A percentile compares a stretch with the other conserved stretches of the same genome.
Evolutionary conservation across 2,113 vertebrate genomes (phyloP).

Genomic region (Crocuta crocuta): DNA sequence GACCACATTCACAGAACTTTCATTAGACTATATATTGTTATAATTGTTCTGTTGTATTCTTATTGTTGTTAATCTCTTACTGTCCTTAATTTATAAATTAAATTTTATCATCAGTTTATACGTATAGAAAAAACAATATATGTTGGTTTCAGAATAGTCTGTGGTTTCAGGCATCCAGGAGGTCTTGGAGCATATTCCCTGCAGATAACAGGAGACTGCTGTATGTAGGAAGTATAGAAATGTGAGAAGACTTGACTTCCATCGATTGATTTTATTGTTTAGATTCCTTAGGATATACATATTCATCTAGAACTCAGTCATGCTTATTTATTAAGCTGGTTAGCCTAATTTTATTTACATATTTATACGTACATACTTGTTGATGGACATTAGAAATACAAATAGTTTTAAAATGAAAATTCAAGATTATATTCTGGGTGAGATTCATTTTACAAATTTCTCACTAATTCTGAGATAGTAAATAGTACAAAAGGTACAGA

Average conservation of each 20-base stretch:
- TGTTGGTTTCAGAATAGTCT: neutral
- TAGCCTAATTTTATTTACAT: constrained; percentile 25
- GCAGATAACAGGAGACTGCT: neutral
- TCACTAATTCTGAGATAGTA: neutral
- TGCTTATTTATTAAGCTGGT: neutral
- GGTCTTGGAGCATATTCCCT: neutral
- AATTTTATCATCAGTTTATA: neutral
- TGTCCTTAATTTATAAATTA: neutral
- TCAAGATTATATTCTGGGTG: neutral
- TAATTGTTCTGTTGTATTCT: neutral
- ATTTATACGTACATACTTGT: neutral
- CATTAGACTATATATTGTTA: neutral
- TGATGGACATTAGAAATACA: neutral
- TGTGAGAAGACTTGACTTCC: neutral
- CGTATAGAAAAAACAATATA: neutral
- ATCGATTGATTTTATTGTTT: constrained; percentile 2
- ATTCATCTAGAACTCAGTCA: constrained; percentile 17
- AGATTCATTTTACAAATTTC: neutral
- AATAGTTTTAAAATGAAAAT: neutral
- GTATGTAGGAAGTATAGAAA: neutral
- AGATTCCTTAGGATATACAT: neutral
- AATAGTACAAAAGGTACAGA: neutral
- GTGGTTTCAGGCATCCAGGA: neutral
- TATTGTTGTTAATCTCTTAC: neutral
- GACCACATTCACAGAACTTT: neutral